phyloP scores from a whole-genome alignment of 2,888 invertebrate species.

The Ophraella communa region DNA sequence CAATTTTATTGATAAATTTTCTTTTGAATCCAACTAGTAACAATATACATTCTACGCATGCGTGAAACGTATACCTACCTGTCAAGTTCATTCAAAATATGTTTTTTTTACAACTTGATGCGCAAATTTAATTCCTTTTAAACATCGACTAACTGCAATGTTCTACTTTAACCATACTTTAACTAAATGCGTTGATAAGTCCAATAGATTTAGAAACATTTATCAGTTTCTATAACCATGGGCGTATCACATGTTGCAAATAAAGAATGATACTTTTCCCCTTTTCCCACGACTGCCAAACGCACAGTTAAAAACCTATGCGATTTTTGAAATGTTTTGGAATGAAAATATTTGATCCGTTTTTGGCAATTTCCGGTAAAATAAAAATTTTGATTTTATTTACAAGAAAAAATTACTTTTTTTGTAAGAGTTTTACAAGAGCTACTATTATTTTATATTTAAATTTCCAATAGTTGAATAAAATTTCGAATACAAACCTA shows the following conservation, averaged over 20 bases:
- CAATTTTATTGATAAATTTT: constrained; percentile 19
- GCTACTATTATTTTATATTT: no score
- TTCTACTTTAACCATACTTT: neutral
- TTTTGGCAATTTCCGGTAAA: no score
- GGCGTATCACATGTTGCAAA: neutral
- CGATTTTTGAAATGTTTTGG: neutral
- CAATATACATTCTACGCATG: constrained; percentile 8
- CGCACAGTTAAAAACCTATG: neutral
- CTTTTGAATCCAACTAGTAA: constrained; percentile 14
- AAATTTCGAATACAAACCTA: neutral
- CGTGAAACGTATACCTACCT: constrained; percentile 7
- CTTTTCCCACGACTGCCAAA: neutral
- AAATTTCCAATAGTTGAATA: no score
- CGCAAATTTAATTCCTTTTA: neutral
- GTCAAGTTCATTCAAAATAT: constrained; percentile 10
- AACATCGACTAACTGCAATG: neutral
- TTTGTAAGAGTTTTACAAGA: no score
- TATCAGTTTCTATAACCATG: neutral
- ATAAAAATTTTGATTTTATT: no score
- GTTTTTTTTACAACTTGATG: neutral
- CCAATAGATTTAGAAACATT: neutral
- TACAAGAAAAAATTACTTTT: no score
- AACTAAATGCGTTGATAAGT: neutral
- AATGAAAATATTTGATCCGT: neutral
- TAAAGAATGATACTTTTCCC: neutral